Percentiles rank a stretch among this genome's conserved stretches.
These are phyloP conservation scores for Chloromyia formosa DNA, from an alignment of 2,888 invertebrate genomes.

Conservation along the genomic window DNA sequence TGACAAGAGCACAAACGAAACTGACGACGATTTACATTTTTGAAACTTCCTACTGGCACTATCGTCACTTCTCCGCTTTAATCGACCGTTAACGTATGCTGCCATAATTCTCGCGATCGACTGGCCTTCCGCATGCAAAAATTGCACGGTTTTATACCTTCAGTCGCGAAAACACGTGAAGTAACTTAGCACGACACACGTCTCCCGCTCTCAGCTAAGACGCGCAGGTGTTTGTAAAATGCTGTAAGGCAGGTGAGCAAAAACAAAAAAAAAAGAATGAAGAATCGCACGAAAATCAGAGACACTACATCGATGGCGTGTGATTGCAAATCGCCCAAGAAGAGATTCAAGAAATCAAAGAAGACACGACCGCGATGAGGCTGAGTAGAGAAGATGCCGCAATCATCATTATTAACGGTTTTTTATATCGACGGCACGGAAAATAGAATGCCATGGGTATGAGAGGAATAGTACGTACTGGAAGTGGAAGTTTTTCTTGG, in stretches of 20 bases:
- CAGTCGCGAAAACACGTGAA: constrained; percentile 24
- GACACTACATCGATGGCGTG: neutral
- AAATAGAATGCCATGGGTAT: neutral
- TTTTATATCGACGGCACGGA: neutral
- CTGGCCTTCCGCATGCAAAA: constrained; percentile 38
- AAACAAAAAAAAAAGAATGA: constrained; percentile 11
- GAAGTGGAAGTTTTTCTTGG: neutral
- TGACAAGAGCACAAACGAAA: neutral
- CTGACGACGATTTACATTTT: neutral
- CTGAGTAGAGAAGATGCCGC: constrained; percentile 8
- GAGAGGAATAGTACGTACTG: neutral
- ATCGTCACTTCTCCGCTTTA: too few relatives aligned
- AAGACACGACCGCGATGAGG: constrained; percentile 22
- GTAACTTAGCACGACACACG: constrained; percentile 23
- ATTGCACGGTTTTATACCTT: constrained; percentile 37
- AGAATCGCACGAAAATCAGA: neutral
- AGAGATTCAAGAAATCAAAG: neutral
- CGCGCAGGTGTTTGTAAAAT: constrained; percentile 23
- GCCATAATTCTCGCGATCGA: constrained; percentile 35
- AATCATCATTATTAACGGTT: constrained; percentile 25
- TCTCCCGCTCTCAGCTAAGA: constrained; percentile 12
- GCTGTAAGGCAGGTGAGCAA: neutral
- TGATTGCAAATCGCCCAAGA: neutral
- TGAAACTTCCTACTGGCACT: neutral
- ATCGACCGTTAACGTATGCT: constrained; percentile 27